A percentile compares a stretch with the other conserved stretches of the same genome.
These are phyloP conservation scores for Nothoprocta perdicaria DNA, from an alignment of 2,113 vertebrate genomes.

Conservation along the genomic window DNA sequence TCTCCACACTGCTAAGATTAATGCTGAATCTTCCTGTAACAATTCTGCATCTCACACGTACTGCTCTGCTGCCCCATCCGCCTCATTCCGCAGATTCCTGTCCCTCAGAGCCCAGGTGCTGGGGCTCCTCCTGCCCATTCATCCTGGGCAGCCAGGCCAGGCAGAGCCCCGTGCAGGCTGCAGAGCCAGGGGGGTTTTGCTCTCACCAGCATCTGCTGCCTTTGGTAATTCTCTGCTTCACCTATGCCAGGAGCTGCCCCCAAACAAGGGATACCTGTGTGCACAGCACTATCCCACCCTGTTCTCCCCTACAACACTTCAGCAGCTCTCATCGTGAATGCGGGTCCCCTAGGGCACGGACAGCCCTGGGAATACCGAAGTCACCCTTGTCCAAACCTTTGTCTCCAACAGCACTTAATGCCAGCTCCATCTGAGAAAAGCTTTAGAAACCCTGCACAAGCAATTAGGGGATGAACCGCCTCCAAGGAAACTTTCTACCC, in stretches of 20 bases:
- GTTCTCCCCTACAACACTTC: neutral
- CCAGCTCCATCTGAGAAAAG: conserved; percentile 15
- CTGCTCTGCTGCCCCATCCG: neutral
- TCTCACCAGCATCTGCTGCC: neutral
- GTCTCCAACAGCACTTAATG: neutral
- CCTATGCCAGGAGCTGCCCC: neutral
- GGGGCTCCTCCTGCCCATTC: neutral
- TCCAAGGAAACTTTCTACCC: conserved; percentile 62
- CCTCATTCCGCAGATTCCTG: neutral
- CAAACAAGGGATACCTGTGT: neutral
- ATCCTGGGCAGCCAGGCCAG: neutral
- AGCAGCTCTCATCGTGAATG: neutral
- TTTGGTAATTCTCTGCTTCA: neutral
- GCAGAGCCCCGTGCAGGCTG: neutral
- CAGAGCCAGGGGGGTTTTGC: neutral
- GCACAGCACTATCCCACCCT: neutral
- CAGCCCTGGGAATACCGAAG: neutral
- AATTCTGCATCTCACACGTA: neutral
- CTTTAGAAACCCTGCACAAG: conserved; percentile 55
- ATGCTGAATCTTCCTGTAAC: neutral
- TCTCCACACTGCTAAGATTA: neutral
- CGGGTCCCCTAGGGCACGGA: neutral
- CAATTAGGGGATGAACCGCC: conserved; percentile 44
- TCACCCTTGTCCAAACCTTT: conserved; percentile 5
- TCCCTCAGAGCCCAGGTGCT: neutral